Percentiles rank a stretch among this genome's conserved stretches.
phyloP scores from a whole-genome alignment of 2,113 vertebrate species.

The Columba livia region DNA sequence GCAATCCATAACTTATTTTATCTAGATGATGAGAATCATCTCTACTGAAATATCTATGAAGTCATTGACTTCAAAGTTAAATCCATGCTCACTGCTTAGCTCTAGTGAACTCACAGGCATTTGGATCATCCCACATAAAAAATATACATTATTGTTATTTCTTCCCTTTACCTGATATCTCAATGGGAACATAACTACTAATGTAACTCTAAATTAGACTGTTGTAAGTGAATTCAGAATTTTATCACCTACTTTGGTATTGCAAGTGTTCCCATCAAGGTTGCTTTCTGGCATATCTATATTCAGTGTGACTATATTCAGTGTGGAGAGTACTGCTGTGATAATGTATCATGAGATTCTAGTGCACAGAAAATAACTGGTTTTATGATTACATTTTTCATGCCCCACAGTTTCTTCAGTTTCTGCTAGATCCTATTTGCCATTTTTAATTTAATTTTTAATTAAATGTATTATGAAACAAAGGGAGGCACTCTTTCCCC shows the following conservation, averaged over 20 bases:
- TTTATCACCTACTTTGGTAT: conserved; percentile 32
- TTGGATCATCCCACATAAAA: conserved; percentile 33
- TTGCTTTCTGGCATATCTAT: conserved; percentile 2
- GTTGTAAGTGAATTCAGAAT: conserved; percentile 21
- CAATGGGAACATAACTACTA: conserved; percentile 39
- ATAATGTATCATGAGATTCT: background rate
- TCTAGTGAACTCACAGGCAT: conserved; percentile 18
- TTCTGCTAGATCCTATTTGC: background rate
- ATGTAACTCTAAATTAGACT: conserved; percentile 13
- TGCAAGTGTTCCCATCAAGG: background rate
- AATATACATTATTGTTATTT: conserved; percentile 40
- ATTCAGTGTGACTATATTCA: background rate
- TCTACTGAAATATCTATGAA: background rate
- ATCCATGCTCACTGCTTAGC: background rate
- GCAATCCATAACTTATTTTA: background rate
- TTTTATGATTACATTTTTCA: conserved; percentile 12
- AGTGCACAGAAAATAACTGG: background rate
- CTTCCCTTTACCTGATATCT: conserved; percentile 36
- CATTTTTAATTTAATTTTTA: background rate
- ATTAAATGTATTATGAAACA: background rate
- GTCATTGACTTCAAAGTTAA: background rate
- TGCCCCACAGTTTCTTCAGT: background rate
- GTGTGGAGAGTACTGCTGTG: conserved; percentile 13
- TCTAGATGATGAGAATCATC: background rate
- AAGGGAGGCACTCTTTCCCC: background rate